Conservation (phyloP, 2,113 vertebrate species). For the Scolopax mira region DNA sequence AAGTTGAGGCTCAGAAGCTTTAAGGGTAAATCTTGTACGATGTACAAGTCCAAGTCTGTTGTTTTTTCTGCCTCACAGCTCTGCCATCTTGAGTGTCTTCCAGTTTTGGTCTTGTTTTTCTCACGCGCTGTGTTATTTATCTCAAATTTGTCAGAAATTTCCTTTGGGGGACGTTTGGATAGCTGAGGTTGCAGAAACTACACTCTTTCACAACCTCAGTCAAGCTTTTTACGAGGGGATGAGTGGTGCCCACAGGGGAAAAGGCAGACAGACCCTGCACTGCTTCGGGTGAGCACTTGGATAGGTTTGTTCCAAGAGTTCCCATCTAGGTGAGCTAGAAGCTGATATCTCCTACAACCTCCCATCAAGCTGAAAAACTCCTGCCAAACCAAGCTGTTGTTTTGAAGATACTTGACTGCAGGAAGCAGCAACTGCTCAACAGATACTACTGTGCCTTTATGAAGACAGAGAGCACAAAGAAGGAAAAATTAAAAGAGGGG, state of each 20-base stretch:
- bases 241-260: neutral
- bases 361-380: neutral
- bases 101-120: constrained; percentile 14
- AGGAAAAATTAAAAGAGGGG: neutral
- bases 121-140: neutral
- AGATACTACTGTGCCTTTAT: neutral
- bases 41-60: neutral
- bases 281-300: neutral
- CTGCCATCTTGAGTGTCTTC: neutral
- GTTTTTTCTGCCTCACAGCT: neutral
- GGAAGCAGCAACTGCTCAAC: neutral
- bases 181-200: neutral
- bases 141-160: neutral
- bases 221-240: neutral
- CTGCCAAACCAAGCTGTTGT: neutral
- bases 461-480: neutral
- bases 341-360: neutral
- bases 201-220: neutral
- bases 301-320: neutral
- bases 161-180: neutral
- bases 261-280: neutral
- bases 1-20: neutral
- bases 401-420: neutral
- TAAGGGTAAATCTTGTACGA: neutral
- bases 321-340: neutral